Evolutionary conservation across 2,113 vertebrate genomes (phyloP), one percentile per base, ranked within the genome.

Genomic region (Campylomormyrus numenius): DNA sequence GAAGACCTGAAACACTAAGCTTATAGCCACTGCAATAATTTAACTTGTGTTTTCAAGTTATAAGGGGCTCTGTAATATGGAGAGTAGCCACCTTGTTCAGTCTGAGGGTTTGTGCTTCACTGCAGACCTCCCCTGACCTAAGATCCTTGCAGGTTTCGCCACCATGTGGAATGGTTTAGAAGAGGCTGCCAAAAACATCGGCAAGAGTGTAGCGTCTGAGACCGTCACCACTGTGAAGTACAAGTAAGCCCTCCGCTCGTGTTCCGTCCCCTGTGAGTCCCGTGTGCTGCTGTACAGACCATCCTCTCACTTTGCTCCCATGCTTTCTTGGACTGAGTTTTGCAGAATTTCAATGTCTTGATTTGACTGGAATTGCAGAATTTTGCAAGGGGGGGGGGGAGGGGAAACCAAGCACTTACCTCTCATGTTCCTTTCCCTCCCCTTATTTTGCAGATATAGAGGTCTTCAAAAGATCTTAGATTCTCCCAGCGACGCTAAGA

Each of bases 101-200:
- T 19, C 5, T 2, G 11, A 42, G 31, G 74, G 74, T 48, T 39
- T 70, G 39, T 85, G 83, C 21, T 31, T 35, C 42, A 53, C 48
- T 19, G 46, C 8, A 8, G 49, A 31, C 27, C 24, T 7, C 27
- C 49, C 49, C 85, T 80, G 31, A 35, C 85, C n/a, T 27, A 24
- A 53, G 5, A 53, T 70, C 74, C 91, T 93, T 94, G 13, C 93
- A 99, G 98, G 99, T 45, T 98, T 99, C 94, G 97, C 98, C 80
- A 98, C 99, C 2, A 96, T 99, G 93, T 99, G 98, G 99, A 98
- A 97, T 3, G 98, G 98, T 85, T 94, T 99, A 95, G 98, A 99
- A 94, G 94, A 94, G 66, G 98, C 98, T 42, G 98, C 98, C 0
- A 99, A 97, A 93, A 97, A 98, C 95, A 98, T 99, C 53, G 96